phyloP scores from a whole-genome alignment of 2,888 invertebrate species.

The Drosophila tanythrix region DNA sequence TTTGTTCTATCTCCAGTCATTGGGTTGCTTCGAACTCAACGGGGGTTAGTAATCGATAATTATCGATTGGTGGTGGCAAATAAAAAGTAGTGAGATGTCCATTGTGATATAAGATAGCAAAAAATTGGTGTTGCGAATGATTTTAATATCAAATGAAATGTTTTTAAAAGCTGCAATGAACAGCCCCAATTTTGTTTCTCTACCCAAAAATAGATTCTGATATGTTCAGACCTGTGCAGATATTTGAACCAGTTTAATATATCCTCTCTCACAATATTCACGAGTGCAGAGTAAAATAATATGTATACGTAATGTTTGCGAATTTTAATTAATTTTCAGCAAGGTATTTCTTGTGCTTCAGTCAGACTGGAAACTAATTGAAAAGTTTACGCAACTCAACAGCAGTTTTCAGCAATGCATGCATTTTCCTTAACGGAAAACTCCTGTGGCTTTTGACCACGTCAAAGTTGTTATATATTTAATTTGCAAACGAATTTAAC shows the following conservation, averaged over 20 bases:
- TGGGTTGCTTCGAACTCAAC: not conserved
- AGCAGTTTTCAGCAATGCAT: not conserved
- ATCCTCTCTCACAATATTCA: not conserved
- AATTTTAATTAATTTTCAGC: not conserved
- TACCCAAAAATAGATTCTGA: not conserved
- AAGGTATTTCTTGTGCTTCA: not conserved
- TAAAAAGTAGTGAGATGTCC: not conserved
- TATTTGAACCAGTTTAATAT: not conserved
- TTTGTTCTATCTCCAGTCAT: not conserved
- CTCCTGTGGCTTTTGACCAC: constrained; percentile 8
- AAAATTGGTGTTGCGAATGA: not conserved
- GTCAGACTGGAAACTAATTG: constrained; percentile 18
- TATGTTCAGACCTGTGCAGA: not conserved
- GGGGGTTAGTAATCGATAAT: not conserved
- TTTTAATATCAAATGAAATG: not conserved
- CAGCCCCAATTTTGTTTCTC: fast-evolving
- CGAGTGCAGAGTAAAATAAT: not conserved
- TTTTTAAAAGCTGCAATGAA: not conserved
- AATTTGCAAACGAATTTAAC: constrained; percentile 8
- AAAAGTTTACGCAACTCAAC: constrained; percentile 16
- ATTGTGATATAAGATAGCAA: not conserved
- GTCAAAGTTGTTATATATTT: constrained; percentile 7
- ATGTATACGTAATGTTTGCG: not conserved
- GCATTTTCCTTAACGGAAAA: not conserved
- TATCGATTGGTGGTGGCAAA: not conserved